These are phyloP conservation scores for Drosophila rufa DNA, from an alignment of 1,140 invertebrate species.

Conservation along the genomic window DNA sequence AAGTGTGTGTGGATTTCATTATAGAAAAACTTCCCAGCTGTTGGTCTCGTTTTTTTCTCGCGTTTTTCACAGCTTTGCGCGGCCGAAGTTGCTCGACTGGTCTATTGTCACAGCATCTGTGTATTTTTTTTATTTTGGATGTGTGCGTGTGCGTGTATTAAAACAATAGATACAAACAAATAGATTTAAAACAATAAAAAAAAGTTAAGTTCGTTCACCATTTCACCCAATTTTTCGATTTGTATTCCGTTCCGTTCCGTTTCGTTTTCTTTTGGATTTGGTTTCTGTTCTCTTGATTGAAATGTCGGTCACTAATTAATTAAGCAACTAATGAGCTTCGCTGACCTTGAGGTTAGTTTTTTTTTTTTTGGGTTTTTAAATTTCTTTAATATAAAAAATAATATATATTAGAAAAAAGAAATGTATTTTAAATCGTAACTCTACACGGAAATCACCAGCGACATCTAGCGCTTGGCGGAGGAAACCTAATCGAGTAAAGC, in stretches of 20 bases:
- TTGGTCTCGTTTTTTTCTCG: slow-evolving; percentile 59
- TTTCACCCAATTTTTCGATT: slow-evolving; percentile 76
- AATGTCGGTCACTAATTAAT: neutral
- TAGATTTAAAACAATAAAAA: slow-evolving; percentile 31
- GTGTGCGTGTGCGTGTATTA: slow-evolving; percentile 16
- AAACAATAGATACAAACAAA: slow-evolving; percentile 45
- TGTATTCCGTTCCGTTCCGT: slow-evolving; percentile 23
- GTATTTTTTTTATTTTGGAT: slow-evolving; percentile 1
- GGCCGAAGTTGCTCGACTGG: slow-evolving; percentile 67
- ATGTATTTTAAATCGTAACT: neutral
- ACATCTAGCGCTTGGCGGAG: neutral
- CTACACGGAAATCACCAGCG: neutral
- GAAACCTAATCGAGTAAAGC: neutral
- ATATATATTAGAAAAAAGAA: too few species aligned
- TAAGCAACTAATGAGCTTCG: neutral
- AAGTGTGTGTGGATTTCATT: slow-evolving; percentile 37
- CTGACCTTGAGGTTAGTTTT: slow-evolving; percentile 10
- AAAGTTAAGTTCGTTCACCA: slow-evolving; percentile 73
- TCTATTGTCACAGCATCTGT: slow-evolving; percentile 44
- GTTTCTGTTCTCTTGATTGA: neutral
- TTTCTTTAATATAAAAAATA: neutral
- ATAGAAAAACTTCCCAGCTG: slow-evolving; percentile 50
- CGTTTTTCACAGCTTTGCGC: slow-evolving; percentile 48
- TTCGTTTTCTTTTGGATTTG: slow-evolving; percentile 23
- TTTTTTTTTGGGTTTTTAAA: too few species aligned